Evolutionary conservation across 2,113 vertebrate genomes (phyloP).

Genomic region (Festucalex cinctus): DNA sequence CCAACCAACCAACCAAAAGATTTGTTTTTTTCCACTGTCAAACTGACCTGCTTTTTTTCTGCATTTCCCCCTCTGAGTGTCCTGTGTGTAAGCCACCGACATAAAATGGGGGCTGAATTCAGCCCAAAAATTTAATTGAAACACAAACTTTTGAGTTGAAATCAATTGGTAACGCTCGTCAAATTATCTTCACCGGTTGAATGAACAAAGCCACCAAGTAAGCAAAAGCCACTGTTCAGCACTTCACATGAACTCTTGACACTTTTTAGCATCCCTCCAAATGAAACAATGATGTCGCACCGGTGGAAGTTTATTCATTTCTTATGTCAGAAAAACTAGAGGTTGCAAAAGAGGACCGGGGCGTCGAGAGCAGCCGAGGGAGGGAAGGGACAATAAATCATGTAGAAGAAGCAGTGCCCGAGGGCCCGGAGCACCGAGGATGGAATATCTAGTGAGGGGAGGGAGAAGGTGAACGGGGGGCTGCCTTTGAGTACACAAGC

Average conservation of each 20-base stretch:
- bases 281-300: slow-evolving; percentile 20
- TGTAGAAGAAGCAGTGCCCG: slow-evolving; percentile 43
- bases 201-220: too few relatives aligned
- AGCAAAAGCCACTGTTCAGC: neutral
- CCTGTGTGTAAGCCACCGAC: too few relatives aligned
- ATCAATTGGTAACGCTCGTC: too few relatives aligned
- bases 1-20: too few relatives aligned
- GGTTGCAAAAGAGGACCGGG: slow-evolving; percentile 8
- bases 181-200: too few relatives aligned
- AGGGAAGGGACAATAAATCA: slow-evolving; percentile 47
- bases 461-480: slow-evolving; percentile 9
- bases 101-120: too few relatives aligned
- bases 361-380: slow-evolving; percentile 25
- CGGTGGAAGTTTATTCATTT: slow-evolving; percentile 27
- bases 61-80: too few relatives aligned
- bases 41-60: too few relatives aligned
- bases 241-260: neutral
- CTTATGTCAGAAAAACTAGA: slow-evolving; percentile 18
- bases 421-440: slow-evolving; percentile 29
- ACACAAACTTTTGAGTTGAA: too few relatives aligned
- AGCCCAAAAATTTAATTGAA: too few relatives aligned
- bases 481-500: slow-evolving; percentile 4
- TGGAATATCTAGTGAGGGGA: slow-evolving; percentile 29
- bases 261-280: slow-evolving; percentile 16
- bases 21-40: too few relatives aligned